These are phyloP conservation scores for Cichlasoma orientale DNA, from an alignment of 2,797 vertebrate genomes.

Conservation along the genomic window DNA sequence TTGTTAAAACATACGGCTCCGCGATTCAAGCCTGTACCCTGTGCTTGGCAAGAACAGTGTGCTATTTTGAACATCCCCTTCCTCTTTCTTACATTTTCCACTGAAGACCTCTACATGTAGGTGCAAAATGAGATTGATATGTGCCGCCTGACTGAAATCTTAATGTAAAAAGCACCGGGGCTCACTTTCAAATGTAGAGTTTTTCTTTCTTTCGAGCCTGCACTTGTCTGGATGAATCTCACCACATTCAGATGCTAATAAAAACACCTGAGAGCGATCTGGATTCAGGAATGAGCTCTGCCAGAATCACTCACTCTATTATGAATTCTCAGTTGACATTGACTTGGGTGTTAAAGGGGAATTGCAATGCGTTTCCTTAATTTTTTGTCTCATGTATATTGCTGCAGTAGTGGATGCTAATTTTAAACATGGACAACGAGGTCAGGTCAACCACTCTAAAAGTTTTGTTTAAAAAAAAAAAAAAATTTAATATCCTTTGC, in stretches of 20 bases:
- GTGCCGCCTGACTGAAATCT: neutral
- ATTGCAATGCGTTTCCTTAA: neutral
- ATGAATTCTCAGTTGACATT: slow-evolving; percentile 19
- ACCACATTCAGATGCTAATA: slow-evolving; percentile 23
- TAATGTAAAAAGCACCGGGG: slow-evolving; percentile 17
- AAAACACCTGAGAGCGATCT: slow-evolving; percentile 19
- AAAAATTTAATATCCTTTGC: no score
- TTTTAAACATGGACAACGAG: no score
- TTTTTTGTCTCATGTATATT: neutral
- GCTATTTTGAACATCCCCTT: neutral
- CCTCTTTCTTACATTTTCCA: neutral
- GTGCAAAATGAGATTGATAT: slow-evolving; percentile 15
- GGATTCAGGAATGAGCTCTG: slow-evolving; percentile 25
- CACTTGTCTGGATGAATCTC: neutral
- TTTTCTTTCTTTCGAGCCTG: neutral
- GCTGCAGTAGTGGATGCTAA: no score
- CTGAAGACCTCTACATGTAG: slow-evolving; percentile 1
- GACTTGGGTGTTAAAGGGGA: slow-evolving; percentile 25
- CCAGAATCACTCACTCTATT: slow-evolving; percentile 42
- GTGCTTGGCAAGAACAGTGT: neutral
- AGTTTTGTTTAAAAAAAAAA: no score
- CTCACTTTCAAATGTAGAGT: slow-evolving; percentile 8
- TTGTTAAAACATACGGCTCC: no score
- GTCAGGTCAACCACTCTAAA: no score
- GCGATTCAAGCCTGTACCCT: neutral